Percentiles rank a stretch among this genome's conserved stretches.
These are phyloP conservation scores for Crotalus helleri DNA, from an alignment of 2,113 vertebrate species.

Conservation along the genomic window DNA sequence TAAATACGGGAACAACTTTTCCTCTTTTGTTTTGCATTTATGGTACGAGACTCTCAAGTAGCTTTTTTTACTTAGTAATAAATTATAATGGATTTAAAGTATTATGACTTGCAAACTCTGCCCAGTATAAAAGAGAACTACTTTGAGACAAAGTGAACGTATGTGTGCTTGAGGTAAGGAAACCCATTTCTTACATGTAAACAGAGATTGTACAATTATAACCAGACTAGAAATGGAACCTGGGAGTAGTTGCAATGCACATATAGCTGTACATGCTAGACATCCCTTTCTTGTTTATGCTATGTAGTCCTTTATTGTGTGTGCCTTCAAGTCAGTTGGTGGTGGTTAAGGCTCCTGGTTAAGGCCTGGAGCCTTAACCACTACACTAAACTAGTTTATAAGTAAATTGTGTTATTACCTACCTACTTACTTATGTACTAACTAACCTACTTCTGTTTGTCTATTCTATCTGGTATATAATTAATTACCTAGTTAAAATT, in stretches of 20 bases:
- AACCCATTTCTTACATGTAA: background rate
- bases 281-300: background rate
- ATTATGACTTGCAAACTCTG: background rate
- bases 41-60: background rate
- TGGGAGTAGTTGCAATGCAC: background rate
- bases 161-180: background rate
- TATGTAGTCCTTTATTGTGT: background rate
- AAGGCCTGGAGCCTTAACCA: background rate
- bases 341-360: background rate
- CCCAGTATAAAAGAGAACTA: background rate
- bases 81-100: background rate
- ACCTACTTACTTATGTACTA: background rate
- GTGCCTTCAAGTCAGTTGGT: background rate
- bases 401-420: background rate
- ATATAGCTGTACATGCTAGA: background rate
- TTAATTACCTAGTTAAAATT: background rate
- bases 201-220: background rate
- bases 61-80: background rate
- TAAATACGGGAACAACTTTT: background rate
- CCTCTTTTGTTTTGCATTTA: background rate
- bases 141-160: background rate
- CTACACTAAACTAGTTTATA: background rate
- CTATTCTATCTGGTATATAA: background rate
- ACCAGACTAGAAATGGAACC: background rate
- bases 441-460: background rate